Base-by-base conservation (phyloP, 1,140 invertebrate species). In the Cotesia vestalis region DNA sequence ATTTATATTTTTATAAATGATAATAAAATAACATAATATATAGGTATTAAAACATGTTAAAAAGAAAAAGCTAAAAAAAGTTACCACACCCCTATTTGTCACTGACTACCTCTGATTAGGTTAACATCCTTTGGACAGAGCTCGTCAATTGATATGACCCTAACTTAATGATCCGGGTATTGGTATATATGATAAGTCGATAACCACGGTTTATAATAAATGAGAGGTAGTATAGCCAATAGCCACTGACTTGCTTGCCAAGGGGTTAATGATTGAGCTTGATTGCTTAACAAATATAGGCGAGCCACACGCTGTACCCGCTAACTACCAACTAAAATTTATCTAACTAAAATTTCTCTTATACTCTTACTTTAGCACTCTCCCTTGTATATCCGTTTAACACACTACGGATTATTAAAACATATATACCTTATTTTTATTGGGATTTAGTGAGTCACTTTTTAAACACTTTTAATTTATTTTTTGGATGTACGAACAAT, bases 101-200 rank as follows among this genome's bases (percentile, higher is more conserved):
- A 87, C 85, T 86, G 84, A 86, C 86, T 86, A 86, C 84, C 85
- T 83, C 84, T 87, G 86, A 87, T 87, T 86, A 87, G 82, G 74
- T 83, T 73, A 78, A 84, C 83, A 86, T 86, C 84, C 84, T 87
- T 84, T 85, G 80, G 82, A 78, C 77, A 75, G 40, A 46, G 40
- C 71, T 71, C 72, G 70, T 52, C 55, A 38, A 40, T n/a, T n/a
- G 17, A 27, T 36, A 4, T 63, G 36, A 52, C 36, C 55, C 59
- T 17, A 66, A 8, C 20, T 55, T 11, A 66, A 20, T 61, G 34
- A 53, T 27, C 27, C 20, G 12, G 52, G 52, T 46, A 63, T 46
- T 68, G 59, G 71, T 71, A 59, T 69, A 57, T 55, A 57, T 17
- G 20, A 55, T 57, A 55, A 55, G 66, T 35, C 14, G 51, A 51